Evolutionary conservation across 2,888 invertebrate species (phyloP).

Genomic region (Hedychridium roseum): DNA sequence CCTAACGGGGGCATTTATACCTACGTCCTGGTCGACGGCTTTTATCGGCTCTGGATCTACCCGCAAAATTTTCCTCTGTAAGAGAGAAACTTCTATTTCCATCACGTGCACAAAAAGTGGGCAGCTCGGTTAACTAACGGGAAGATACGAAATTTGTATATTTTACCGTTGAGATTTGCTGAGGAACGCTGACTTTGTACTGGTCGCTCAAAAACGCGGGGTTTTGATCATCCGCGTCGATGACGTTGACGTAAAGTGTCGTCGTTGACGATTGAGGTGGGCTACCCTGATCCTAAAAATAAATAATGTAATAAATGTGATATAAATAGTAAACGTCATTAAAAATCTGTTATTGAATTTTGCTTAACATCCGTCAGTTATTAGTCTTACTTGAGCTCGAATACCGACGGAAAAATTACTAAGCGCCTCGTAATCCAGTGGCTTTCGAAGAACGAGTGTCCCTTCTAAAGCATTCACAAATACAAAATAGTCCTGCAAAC

Average conservation of each 20-base stretch:
- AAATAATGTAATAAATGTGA: background rate
- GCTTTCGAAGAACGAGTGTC: conserved; percentile 78
- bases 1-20: conserved; percentile 77
- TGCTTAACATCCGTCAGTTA: background rate
- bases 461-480: conserved; percentile 89
- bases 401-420: conserved; percentile 81
- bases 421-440: conserved; percentile 84
- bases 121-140: too few relatives aligned
- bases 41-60: conserved; percentile 77
- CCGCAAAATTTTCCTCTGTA: conserved; percentile 71
- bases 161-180: conserved; percentile 67
- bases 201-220: conserved; percentile 81
- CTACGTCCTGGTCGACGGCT: conserved; percentile 83
- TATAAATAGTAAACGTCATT: too few relatives aligned
- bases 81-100: too few relatives aligned
- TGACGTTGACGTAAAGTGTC: conserved; percentile 77
- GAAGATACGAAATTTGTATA: too few relatives aligned
- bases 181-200: conserved; percentile 75
- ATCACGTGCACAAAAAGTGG: too few relatives aligned
- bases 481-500: conserved; percentile 82
- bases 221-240: conserved; percentile 93
- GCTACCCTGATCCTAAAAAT: conserved; percentile 77
- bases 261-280: conserved; percentile 83
- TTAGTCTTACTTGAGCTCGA: conserved; percentile 65
- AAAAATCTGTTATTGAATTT: background rate